Evolutionary conservation across 92 coral and sea anemone genomes (phyloP), one percentile per base, ranked within the genome.

Genomic region (Porites cylindrica): DNA sequence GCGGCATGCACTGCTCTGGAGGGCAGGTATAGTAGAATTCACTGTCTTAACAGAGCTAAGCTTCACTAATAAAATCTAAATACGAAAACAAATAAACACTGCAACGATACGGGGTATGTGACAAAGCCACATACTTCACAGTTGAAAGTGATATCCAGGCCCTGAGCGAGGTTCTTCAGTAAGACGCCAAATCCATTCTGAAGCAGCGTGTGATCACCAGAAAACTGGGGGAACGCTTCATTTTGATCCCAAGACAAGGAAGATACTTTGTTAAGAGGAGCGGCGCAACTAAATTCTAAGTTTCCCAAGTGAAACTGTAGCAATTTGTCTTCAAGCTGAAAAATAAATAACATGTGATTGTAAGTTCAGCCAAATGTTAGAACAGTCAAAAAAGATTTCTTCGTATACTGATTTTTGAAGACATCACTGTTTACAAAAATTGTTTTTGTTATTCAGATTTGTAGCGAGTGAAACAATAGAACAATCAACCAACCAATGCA

Each of bases 231-330:
- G 74, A 88, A 93, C 6, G 76, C 86, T 74, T 97, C 99, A 87
- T 97, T 97, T 81, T 97, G 99, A 69, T 97, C 98, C 99, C 99
- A 97, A 81, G 94, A 85, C 75, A 93, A 66, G 7, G 97, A 95
- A 4, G 99, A 97, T 20, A 97, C 99, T 70, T 90, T 92, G 13
- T 90, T 84, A 9, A 97, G 92, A 6, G 95, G 94, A 6, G 99
- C 95, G 4, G 99, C 99, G 73, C 99, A 97, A 24, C 94, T 88
- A 81, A 91, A 97, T 83, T 97, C 99, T 51, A 97, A 93, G 80
- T 97, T 97, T 9, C 99, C 99, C 72, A 97, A 89, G 76, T 97
- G 99, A 87, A 97, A 97, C 89, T 97, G 94, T 13, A 97, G 77
- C 53, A 97, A 89, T 51, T 95, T 93, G 59, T 92, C 90, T 43